Evolutionary conservation across 1,140 invertebrate species (phyloP).

Genomic region (Oreohelix idahoensis): DNA sequence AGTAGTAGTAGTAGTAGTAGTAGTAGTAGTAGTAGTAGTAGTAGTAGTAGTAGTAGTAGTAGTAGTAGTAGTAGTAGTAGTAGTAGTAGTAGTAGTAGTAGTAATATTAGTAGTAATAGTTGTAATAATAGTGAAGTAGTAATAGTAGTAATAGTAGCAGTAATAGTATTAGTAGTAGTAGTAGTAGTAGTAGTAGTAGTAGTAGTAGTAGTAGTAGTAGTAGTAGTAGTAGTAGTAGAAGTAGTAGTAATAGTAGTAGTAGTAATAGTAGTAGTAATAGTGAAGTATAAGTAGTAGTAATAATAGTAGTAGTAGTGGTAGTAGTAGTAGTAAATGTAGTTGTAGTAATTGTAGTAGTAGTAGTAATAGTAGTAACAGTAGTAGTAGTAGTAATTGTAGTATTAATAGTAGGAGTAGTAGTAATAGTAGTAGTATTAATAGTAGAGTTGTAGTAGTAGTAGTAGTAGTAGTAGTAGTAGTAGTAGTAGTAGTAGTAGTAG

Average conservation of each 20-base stretch:
- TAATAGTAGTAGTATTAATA: not conserved
- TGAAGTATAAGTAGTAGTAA: not conserved
- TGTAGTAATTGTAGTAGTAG: not conserved
- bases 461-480: slow-evolving; percentile 4
- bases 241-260: not conserved
- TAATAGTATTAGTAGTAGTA: not conserved
- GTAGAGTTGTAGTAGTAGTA: not conserved
- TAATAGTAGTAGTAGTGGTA: slow-evolving; percentile 7
- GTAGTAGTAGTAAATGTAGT: slow-evolving; percentile 15
- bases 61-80: slow-evolving; percentile 11
- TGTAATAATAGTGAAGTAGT: not conserved
- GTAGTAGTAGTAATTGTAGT: not conserved
- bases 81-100: slow-evolving; percentile 15
- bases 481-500: not conserved
- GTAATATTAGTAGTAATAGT: not conserved
- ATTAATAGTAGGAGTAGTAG: not conserved
- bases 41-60: slow-evolving; percentile 18
- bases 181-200: not conserved
- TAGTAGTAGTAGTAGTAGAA: not conserved
- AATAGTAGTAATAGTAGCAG: not conserved
- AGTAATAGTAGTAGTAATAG: slow-evolving; percentile 7
- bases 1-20: slow-evolving; percentile 4
- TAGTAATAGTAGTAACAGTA: not conserved
- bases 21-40: not conserved
- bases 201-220: not conserved